phyloP scores from a whole-genome alignment of 2,797 vertebrate genomes.

The Thunnus albacares region DNA sequence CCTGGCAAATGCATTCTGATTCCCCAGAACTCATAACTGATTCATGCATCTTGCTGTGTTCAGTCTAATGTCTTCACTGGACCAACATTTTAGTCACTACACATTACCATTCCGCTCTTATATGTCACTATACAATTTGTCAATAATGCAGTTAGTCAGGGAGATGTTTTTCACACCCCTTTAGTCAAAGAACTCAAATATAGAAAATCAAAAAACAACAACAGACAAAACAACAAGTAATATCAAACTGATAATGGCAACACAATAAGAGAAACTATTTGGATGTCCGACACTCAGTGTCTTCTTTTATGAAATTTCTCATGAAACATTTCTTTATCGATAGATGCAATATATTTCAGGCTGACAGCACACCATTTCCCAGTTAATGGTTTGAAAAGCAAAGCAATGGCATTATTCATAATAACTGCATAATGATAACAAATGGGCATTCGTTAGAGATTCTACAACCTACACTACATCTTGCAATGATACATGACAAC shows the following conservation, averaged over 20 bases:
- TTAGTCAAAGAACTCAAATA: background rate
- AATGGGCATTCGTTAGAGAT: slow-evolving; percentile 43
- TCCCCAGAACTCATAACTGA: slow-evolving; percentile 28
- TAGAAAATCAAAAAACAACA: background rate
- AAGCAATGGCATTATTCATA: slow-evolving; percentile 54
- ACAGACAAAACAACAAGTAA: background rate
- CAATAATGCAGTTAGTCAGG: slow-evolving; percentile 8
- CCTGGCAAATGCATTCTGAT: slow-evolving; percentile 14
- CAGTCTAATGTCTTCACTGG: slow-evolving; percentile 5
- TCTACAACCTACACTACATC: slow-evolving; percentile 23
- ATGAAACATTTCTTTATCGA: slow-evolving; percentile 32
- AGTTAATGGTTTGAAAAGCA: slow-evolving; percentile 52
- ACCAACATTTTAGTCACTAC: background rate
- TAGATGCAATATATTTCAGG: slow-evolving; percentile 34
- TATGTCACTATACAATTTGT: background rate
- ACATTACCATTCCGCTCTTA: background rate
- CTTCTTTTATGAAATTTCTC: slow-evolving; percentile 17
- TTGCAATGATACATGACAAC: slow-evolving; percentile 29
- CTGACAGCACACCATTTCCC: slow-evolving; percentile 38
- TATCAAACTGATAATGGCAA: slow-evolving; percentile 1
- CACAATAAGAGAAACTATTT: slow-evolving; percentile 11
- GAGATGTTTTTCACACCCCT: background rate
- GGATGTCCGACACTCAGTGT: background rate
- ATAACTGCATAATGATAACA: slow-evolving; percentile 55
- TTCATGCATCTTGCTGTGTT: slow-evolving; percentile 25